These are phyloP conservation scores for Phaetusa simplex DNA, from an alignment of 2,113 vertebrate genomes.

Conservation along the genomic window DNA sequence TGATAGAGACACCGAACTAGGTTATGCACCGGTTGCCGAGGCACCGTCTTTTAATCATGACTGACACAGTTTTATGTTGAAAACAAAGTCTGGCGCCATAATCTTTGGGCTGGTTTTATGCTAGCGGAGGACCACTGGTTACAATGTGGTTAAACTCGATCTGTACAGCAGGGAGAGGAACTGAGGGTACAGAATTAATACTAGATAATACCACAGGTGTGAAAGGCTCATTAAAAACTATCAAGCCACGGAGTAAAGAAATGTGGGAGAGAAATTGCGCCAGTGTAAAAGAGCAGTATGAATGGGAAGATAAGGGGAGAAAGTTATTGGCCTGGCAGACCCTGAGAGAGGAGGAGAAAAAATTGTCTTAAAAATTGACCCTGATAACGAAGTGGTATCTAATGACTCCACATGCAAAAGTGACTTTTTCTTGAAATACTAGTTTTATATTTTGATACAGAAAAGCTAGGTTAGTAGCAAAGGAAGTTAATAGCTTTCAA, in stretches of 20 bases:
- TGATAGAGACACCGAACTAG: not conserved
- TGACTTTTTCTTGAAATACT: slow-evolving; percentile 5
- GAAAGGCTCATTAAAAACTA: slow-evolving; percentile 2
- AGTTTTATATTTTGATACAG: not conserved
- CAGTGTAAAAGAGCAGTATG: not conserved
- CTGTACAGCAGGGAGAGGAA: not conserved
- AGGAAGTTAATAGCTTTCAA: not conserved
- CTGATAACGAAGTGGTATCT: not conserved
- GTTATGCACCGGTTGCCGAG: fast-evolving
- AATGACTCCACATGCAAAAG: not conserved
- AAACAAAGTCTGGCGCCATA: not conserved
- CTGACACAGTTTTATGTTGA: not conserved
- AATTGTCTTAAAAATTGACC: slow-evolving; percentile 4
- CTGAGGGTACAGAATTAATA: not conserved
- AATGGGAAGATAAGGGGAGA: slow-evolving; percentile 18
- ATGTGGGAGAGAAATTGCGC: not conserved
- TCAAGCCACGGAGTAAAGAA: not conserved
- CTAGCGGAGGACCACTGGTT: not conserved
- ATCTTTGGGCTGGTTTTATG: not conserved
- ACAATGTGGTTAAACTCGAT: not conserved
- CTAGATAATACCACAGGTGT: not conserved
- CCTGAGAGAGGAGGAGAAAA: slow-evolving; percentile 1
- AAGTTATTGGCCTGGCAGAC: slow-evolving; percentile 18
- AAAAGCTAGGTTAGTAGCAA: not conserved
- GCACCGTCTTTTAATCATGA: not conserved